Conservation (phyloP, 1,140 invertebrate genomes). For the Parasteatoda tepidariorum region DNA sequence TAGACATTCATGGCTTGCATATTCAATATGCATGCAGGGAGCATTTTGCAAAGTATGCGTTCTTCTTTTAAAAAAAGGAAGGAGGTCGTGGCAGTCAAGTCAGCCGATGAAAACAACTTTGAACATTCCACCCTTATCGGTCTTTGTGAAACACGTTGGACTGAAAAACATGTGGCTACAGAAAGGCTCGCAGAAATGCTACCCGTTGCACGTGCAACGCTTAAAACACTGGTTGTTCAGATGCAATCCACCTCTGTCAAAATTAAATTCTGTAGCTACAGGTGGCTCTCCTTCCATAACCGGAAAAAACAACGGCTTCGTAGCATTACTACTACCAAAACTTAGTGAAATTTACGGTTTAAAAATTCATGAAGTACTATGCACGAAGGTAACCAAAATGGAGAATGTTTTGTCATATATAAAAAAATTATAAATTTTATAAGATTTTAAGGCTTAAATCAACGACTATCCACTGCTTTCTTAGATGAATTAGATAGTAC, state of each 20-base stretch:
- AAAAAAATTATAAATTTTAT: slow-evolving; percentile 8
- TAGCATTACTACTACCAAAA: neutral
- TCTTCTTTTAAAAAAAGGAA: too few relatives aligned
- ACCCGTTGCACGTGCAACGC: too few relatives aligned
- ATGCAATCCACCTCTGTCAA: neutral
- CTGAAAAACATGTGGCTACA: too few relatives aligned
- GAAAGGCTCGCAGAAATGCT: too few relatives aligned
- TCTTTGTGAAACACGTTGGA: too few relatives aligned
- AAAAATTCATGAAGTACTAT: neutral
- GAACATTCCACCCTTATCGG: too few relatives aligned
- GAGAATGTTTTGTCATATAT: neutral
- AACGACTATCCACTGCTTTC: neutral
- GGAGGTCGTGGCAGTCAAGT: too few relatives aligned
- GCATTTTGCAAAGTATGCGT: too few relatives aligned
- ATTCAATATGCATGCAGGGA: too few relatives aligned
- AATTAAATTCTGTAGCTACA: neutral
- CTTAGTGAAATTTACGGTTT: neutral
- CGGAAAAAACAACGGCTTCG: neutral
- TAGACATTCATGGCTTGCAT: too few relatives aligned
- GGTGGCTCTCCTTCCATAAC: neutral
- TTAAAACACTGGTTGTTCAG: too few relatives aligned
- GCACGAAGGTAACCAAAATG: neutral
- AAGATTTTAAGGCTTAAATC: neutral
- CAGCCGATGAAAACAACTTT: too few relatives aligned
- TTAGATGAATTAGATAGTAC: neutral